Base-by-base conservation (phyloP, 2,113 vertebrate species). In the Pipra filicauda region DNA sequence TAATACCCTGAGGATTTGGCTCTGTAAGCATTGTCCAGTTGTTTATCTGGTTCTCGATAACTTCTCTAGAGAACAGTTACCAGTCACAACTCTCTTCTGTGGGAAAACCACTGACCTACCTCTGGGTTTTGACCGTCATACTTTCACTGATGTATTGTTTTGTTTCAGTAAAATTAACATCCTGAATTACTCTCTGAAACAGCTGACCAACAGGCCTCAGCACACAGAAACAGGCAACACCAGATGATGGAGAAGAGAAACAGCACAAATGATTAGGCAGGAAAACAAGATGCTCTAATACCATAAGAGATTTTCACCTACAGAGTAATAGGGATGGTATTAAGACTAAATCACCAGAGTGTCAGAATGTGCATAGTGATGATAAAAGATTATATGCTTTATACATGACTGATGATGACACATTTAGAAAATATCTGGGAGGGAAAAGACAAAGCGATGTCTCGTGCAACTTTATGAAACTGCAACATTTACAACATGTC, bases 301-400 rank as follows among this genome's bases (percentile, higher is more conserved):
- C 69, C 94, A 92, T 55, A 69, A 27, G 28, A 88, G 58, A 81
- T 57, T 93, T 80, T 89, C 71, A 94, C 94, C 89, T 64, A 85
- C 46, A 55, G 31, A 72, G 41, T 88, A 93, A 95, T 96, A 85
- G 88, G 52, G 78, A 22, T 57, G n/a, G 52, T 37, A 96, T 95
- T 95, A 95, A 89, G 67, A 80, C 78, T 95, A 94, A 95, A 96
- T 93, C 85, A 91, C 67, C 77, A 41, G 39, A 57, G 30, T 93
- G 88, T 85, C 96, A 95, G 51, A 88, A 94, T 74, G 75, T 83
- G 86, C 87, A 91, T 75, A 95, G 81, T 52, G 89, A 95, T 95
- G 91, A 96, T 92, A 91, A 94, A 96, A 96, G 89, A 96, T 95
- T 94, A 96, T 84, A 89, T 84, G 91, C 89, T 93, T 90, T 93